A percentile compares a stretch with the other conserved stretches of the same genome.
Conservation (phyloP, 2,113 vertebrate species). For the Strix uralensis region DNA sequence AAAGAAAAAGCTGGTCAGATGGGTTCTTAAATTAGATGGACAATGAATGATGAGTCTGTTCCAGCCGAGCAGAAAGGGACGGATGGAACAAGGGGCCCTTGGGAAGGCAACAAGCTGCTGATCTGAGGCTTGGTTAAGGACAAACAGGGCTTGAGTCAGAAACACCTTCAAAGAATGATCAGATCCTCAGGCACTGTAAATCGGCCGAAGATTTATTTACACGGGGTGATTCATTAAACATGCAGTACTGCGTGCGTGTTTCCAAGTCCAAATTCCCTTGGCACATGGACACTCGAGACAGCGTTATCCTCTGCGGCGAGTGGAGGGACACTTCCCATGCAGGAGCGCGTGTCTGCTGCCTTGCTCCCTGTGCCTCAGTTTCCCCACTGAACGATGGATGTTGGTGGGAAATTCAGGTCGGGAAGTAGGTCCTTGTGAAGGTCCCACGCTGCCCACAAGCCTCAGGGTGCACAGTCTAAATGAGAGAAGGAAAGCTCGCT, state of each 20-base stretch:
- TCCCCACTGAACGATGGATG: neutral
- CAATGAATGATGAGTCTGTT: slow-evolving; percentile 34
- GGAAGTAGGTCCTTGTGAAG: neutral
- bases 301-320: accelerated
- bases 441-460: neutral
- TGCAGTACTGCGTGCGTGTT: neutral
- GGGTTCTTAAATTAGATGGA: slow-evolving; percentile 19
- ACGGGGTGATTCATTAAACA: neutral
- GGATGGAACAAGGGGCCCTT: neutral
- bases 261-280: neutral
- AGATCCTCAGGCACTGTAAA: neutral
- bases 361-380: neutral
- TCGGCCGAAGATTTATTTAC: neutral
- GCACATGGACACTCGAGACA: neutral
- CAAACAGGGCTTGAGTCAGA: neutral
- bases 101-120: slow-evolving; percentile 7
- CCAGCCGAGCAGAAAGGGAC: neutral
- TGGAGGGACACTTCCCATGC: neutral
- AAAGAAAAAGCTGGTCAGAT: neutral
- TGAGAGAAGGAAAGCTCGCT: neutral
- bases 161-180: neutral
- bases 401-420: neutral
- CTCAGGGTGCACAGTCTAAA: neutral
- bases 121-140: neutral
- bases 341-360: neutral